These are phyloP conservation scores for Propithecus perrieri DNA, from an alignment of 2,797 vertebrate species.

Conservation along the genomic window DNA sequence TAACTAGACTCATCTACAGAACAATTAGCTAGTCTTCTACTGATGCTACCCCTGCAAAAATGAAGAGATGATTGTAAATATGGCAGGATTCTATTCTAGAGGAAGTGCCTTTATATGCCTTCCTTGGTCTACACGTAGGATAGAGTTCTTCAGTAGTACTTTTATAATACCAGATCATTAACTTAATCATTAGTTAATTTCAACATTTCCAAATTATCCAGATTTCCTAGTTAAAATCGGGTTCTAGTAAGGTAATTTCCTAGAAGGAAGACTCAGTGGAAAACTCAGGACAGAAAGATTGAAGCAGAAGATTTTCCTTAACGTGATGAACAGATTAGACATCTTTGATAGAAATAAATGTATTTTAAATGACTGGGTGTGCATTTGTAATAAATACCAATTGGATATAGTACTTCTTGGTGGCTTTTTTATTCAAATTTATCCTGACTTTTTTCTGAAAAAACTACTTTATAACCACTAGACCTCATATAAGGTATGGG, in stretches of 20 bases:
- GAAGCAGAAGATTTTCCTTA: not conserved
- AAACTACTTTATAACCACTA: not conserved
- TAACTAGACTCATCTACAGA: not conserved
- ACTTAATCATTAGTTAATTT: not conserved
- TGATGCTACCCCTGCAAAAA: not conserved
- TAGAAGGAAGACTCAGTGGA: not conserved
- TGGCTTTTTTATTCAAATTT: conserved; percentile 46
- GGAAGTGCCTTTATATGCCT: not conserved
- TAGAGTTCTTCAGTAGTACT: not conserved
- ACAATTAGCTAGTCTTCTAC: not conserved
- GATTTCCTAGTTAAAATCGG: not conserved
- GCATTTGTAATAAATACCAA: conserved; percentile 31
- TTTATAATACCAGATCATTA: not conserved
- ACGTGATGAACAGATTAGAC: not conserved
- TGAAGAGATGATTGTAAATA: not conserved
- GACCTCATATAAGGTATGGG: not conserved
- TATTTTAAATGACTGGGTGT: conserved; percentile 15
- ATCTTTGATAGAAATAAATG: not conserved
- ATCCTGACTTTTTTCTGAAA: conserved; percentile 45
- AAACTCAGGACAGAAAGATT: not conserved
- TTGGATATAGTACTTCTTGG: not conserved
- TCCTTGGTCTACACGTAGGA: not conserved
- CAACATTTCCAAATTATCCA: not conserved
- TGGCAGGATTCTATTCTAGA: not conserved
- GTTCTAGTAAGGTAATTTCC: not conserved